These are phyloP conservation scores for Drosophila sturtevanti DNA, from an alignment of 1,140 invertebrate genomes.

Conservation along the genomic window DNA sequence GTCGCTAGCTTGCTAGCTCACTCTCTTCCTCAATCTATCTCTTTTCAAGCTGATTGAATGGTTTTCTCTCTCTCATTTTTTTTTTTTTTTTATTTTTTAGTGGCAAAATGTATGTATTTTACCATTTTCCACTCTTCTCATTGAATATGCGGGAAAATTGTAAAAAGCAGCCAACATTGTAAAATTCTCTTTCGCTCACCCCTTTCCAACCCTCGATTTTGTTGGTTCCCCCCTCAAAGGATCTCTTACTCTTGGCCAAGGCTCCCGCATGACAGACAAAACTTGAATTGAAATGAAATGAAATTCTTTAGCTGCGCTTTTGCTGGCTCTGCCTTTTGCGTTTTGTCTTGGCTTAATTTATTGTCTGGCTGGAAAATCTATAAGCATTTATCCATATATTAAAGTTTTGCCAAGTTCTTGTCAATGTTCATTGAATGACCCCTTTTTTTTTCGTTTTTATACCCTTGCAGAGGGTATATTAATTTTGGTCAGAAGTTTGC, in stretches of 20 bases:
- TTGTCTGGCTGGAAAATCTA: slow-evolving; percentile 50
- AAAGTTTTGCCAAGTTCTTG: slow-evolving; percentile 72
- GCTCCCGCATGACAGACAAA: not conserved
- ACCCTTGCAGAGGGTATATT: too few species aligned
- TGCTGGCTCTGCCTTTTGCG: slow-evolving; percentile 10
- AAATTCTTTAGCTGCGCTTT: slow-evolving; percentile 55
- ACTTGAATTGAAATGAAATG: slow-evolving; percentile 42
- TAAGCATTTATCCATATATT: slow-evolving; percentile 50
- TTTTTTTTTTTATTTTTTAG: too few species aligned
- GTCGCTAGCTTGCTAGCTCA: not conserved
- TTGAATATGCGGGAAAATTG: slow-evolving; percentile 55
- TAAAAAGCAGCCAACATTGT: not conserved
- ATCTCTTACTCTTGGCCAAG: not conserved
- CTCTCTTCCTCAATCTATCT: not conserved
- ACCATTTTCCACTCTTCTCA: slow-evolving; percentile 52
- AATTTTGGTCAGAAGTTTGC: too few species aligned
- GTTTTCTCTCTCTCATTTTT: not conserved
- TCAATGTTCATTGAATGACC: slow-evolving; percentile 57
- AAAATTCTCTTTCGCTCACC: not conserved
- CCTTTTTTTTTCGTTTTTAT: too few species aligned
- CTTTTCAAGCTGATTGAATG: slow-evolving; percentile 62
- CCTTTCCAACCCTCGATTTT: too few species aligned
- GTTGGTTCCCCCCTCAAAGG: too few species aligned
- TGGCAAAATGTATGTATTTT: slow-evolving; percentile 51
- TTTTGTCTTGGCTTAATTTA: slow-evolving; percentile 55